Conservation (phyloP, 1,140 invertebrate genomes). For the Zophobas atratus region DNA sequence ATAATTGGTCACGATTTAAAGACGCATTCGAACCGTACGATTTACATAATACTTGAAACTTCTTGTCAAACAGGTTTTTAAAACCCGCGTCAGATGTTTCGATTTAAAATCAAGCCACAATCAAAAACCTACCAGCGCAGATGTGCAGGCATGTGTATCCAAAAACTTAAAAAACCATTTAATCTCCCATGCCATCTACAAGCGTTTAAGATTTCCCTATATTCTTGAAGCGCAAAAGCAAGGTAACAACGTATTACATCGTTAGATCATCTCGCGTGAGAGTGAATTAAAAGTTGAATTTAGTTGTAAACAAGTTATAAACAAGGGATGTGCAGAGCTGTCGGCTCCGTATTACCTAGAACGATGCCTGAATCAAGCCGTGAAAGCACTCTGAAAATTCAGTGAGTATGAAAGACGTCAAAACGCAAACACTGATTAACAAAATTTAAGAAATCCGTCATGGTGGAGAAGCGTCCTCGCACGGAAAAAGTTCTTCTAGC, state of each 20-base stretch:
- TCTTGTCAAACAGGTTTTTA: not conserved
- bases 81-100: too few relatives aligned
- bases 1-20: too few relatives aligned
- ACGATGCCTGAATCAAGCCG: slow-evolving; percentile 4
- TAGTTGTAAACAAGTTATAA: slow-evolving; percentile 26
- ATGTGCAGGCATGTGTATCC: too few relatives aligned
- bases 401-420: not conserved
- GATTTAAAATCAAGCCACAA: too few relatives aligned
- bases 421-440: not conserved
- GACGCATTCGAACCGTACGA: too few relatives aligned
- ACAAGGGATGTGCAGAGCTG: slow-evolving; percentile 14
- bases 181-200: too few relatives aligned
- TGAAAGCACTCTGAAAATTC: slow-evolving; percentile 13
- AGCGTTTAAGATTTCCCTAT: not conserved
- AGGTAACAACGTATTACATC: not conserved
- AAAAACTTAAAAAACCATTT: too few relatives aligned
- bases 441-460: slow-evolving; percentile 19
- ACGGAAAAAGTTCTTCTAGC: slow-evolving; percentile 1
- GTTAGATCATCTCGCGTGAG: slow-evolving; percentile 28
- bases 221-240: not conserved
- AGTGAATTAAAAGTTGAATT: slow-evolving; percentile 21
- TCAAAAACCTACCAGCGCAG: too few relatives aligned
- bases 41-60: not conserved
- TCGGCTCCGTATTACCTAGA: not conserved
- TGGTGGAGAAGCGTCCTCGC: slow-evolving; percentile 15